Evolutionary conservation across 2,113 vertebrate species (phyloP), one percentile per base, ranked within the genome.

Genomic region (Osmerus mordax): DNA sequence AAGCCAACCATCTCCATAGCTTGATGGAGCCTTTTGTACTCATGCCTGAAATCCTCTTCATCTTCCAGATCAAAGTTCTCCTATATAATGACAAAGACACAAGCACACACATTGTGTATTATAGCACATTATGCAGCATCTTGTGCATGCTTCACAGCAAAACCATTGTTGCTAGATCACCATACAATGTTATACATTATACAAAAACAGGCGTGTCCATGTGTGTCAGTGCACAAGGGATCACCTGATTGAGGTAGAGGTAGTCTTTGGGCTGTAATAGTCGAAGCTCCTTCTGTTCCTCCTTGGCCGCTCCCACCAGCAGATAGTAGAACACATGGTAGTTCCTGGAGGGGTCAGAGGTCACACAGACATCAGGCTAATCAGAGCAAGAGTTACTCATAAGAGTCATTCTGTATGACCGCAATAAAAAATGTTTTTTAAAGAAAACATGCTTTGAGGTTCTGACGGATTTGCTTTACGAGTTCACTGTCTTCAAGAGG

Each of bases 1-100:
- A 99, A 99, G 65, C 97, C 97, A 32, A 99, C 97, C 96, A 99
- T 97, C 88, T 98, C 97, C 97, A 99, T 98, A 59, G 97, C 97
- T 87, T 96, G 97, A 75, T 98, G 95, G 18, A 99, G 91, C 54
- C 95, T 93, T 70, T 94, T 93, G 19, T 97, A 99, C 77, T 97
- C 94, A 13, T 95, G 92, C 41, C 74, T 72, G 19, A 97, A 92
- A 75, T 95, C 94, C 75, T 93, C 93, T 18, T 90, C 91, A 28
- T 96, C 94, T 47, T 95, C 95, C 3, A 95, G 89, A 75, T 91
- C 88, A 78, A 94, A 91, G 87, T 95, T 91, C 86, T 94, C 92
- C 96, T 98, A 83, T 14, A 73, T 70, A 3, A 54, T 23, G 79
- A 74, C 71, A 28, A 70, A 28, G 14, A n/a, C 5, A 54, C 29